Evolutionary conservation across 2,888 invertebrate genomes (phyloP).

Genomic region (Lepidochitona cinerea): DNA sequence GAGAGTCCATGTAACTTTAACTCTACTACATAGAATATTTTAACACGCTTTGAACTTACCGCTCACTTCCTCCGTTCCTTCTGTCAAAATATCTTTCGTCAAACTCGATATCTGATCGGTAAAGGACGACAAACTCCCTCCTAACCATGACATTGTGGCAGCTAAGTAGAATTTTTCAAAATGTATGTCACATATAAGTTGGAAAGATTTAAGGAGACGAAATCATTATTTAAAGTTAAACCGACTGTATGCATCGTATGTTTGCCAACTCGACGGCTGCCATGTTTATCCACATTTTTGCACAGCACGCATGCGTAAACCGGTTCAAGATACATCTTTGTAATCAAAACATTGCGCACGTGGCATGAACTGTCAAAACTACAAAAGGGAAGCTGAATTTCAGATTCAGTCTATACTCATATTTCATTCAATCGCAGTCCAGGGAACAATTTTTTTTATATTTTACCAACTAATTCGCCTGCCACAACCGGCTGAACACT

Average conservation of each 20-base stretch:
- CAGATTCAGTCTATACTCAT: too few relatives aligned
- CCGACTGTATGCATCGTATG: too few relatives aligned
- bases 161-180: not conserved
- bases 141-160: constrained; percentile 73
- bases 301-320: not conserved
- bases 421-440: too few relatives aligned
- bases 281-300: not conserved
- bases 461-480: too few relatives aligned
- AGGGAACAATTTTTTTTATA: too few relatives aligned
- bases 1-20: too few relatives aligned
- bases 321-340: not conserved
- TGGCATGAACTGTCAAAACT: too few relatives aligned
- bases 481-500: too few relatives aligned
- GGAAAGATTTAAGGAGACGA: not conserved
- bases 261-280: constrained; percentile 5
- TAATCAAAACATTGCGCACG: constrained; percentile 1
- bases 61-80: constrained; percentile 78
- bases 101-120: constrained; percentile 89
- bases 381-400: too few relatives aligned
- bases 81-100: constrained; percentile 90
- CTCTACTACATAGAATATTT: too few relatives aligned
- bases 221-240: too few relatives aligned
- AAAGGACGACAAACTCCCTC: constrained; percentile 74
- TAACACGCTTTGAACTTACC: constrained; percentile 72
- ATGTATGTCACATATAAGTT: not conserved